Conservation (phyloP, 1,140 invertebrate genomes). For the Penaeus indicus region DNA sequence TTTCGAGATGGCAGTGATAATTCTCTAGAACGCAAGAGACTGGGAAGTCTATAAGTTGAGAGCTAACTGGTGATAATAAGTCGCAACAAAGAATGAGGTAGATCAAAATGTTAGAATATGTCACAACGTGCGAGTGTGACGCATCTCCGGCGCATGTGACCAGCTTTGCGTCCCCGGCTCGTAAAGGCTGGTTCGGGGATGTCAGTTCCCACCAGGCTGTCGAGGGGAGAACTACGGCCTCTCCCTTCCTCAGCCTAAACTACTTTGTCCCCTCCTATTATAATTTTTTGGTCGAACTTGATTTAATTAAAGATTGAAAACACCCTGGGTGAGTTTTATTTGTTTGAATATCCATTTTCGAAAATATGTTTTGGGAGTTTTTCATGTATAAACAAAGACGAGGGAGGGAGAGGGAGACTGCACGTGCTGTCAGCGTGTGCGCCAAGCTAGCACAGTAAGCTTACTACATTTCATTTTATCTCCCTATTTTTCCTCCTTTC, state of each 20-base stretch:
- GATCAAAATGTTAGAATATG: conserved; percentile 33
- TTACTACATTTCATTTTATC: too few species aligned
- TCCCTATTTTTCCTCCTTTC: too few species aligned
- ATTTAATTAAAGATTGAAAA: too few species aligned
- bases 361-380: too few species aligned
- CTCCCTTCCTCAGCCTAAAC: not conserved
- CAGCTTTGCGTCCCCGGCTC: conserved; percentile 24
- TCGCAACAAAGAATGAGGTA: too few species aligned
- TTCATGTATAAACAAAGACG: too few species aligned
- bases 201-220: conserved; percentile 2
- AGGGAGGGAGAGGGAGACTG: too few species aligned
- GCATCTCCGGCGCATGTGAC: conserved; percentile 56
- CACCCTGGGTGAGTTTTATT: too few species aligned
- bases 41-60: not conserved
- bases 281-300: not conserved
- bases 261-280: too few species aligned
- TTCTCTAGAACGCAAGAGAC: not conserved
- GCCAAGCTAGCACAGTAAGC: too few species aligned
- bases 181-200: not conserved
- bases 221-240: not conserved
- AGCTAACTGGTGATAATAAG: not conserved
- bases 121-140: conserved; percentile 50
- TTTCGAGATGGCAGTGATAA: not conserved
- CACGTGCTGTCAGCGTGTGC: too few species aligned
- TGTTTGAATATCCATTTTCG: too few species aligned